Conservation (phyloP, 2,888 invertebrate genomes). For the Pristionchus entomophagus region DNA sequence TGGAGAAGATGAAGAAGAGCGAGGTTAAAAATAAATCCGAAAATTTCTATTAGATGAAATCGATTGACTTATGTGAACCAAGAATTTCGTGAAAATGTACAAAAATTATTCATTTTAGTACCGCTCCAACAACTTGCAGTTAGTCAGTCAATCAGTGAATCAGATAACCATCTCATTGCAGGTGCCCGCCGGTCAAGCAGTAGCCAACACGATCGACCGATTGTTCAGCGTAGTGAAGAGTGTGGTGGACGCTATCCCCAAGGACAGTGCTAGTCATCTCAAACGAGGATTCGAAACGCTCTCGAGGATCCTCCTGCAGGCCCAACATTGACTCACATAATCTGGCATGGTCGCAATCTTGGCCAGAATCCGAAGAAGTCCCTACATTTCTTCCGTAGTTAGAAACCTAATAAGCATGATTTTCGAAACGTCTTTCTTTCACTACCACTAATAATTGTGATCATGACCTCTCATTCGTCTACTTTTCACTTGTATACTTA, state of each 20-base stretch:
- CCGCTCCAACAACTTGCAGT: too few relatives aligned
- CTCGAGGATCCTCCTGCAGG: conserved; percentile 27
- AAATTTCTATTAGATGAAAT: too few relatives aligned
- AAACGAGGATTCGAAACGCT: conserved; percentile 30
- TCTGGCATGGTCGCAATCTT: too few relatives aligned
- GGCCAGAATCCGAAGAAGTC: too few relatives aligned
- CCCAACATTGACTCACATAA: not conserved
- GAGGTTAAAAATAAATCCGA: not conserved
- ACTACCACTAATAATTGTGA: not conserved
- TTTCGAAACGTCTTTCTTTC: not conserved
- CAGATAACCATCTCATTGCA: too few relatives aligned
- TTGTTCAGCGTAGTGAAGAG: not conserved
- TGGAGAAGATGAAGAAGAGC: conserved; percentile 31
- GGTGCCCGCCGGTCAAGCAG: not conserved
- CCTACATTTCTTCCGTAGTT: not conserved
- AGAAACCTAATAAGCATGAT: conserved; percentile 6
- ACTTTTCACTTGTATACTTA: not conserved
- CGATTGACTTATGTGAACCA: too few relatives aligned
- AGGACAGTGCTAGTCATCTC: not conserved
- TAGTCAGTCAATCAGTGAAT: not conserved
- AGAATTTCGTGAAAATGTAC: too few relatives aligned
- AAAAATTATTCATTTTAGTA: too few relatives aligned
- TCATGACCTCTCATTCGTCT: not conserved
- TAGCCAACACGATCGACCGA: conserved; percentile 17
- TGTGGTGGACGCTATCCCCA: not conserved